Evolutionary conservation across 2,888 invertebrate species (phyloP).

Genomic region (Dugesia japonica): DNA sequence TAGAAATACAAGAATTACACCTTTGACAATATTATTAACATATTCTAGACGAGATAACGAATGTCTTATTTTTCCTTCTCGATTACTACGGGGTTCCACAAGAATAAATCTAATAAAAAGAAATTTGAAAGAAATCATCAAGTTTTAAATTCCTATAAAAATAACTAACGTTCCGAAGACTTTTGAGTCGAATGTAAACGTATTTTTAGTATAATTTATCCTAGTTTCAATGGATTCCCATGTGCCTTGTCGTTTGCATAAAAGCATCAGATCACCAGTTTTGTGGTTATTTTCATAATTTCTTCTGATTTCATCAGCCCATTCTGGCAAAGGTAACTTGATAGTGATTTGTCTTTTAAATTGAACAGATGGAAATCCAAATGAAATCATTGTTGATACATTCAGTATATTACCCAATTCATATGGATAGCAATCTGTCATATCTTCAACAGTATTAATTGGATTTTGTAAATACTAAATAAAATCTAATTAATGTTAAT

Average conservation of each 20-base stretch:
- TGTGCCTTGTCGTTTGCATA: not conserved
- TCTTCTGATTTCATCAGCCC: conserved; percentile 7
- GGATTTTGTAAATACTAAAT: not conserved
- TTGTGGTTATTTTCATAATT: not conserved
- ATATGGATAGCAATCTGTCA: not conserved
- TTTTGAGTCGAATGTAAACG: not conserved
- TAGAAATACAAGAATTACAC: not conserved
- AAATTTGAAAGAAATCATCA: not conserved
- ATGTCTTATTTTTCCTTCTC: not conserved
- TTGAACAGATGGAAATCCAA: conserved; percentile 17
- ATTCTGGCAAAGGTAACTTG: conserved; percentile 43
- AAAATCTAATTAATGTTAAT: not conserved
- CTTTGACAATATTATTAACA: not conserved
- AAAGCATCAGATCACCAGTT: not conserved
- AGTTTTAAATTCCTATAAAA: too few relatives aligned
- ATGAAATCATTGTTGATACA: not conserved
- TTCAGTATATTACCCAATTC: not conserved
- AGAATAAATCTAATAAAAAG: not conserved
- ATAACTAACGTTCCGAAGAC: conserved; percentile 24
- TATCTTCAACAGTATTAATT: not conserved
- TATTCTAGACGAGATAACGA: not conserved
- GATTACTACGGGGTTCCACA: not conserved
- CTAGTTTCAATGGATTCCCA: not conserved
- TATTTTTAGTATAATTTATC: not conserved
- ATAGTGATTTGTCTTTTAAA: conserved; percentile 40